These are phyloP conservation scores for Perithous albicinctus DNA, from an alignment of 2,888 invertebrate species.

Conservation along the genomic window DNA sequence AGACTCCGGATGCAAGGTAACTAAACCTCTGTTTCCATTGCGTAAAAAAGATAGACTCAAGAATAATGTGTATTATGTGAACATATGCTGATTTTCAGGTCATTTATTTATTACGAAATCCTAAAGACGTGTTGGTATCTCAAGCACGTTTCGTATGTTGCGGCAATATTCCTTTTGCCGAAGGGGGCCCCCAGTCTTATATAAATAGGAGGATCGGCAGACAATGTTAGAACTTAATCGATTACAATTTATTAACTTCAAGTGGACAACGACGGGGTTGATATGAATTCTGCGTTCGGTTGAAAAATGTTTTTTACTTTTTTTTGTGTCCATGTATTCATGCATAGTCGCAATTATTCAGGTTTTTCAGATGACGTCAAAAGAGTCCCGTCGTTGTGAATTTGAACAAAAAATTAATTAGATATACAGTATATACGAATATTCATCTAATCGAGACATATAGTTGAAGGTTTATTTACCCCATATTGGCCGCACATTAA, in stretches of 20 bases:
- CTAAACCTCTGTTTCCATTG: background rate
- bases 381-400: background rate
- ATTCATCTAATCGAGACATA: background rate
- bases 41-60: background rate
- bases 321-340: background rate
- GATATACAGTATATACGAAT: background rate
- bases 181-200: constrained; percentile 73
- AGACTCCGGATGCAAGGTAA: constrained; percentile 66
- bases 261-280: background rate
- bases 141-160: constrained; percentile 72
- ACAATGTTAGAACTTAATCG: background rate
- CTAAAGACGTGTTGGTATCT: constrained; percentile 80
- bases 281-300: background rate
- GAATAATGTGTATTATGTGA: background rate
- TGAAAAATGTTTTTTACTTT: background rate
- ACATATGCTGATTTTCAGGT: constrained; percentile 69
- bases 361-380: background rate
- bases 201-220: constrained; percentile 75
- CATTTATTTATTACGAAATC: constrained; percentile 81
- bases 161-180: constrained; percentile 50
- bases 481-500: constrained; percentile 93
- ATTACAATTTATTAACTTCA: background rate
- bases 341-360: background rate
- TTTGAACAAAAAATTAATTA: background rate
- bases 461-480: constrained; percentile 88